Evolutionary conservation across 2,113 vertebrate genomes (phyloP).

Genomic region (Xyrauchen texanus): DNA sequence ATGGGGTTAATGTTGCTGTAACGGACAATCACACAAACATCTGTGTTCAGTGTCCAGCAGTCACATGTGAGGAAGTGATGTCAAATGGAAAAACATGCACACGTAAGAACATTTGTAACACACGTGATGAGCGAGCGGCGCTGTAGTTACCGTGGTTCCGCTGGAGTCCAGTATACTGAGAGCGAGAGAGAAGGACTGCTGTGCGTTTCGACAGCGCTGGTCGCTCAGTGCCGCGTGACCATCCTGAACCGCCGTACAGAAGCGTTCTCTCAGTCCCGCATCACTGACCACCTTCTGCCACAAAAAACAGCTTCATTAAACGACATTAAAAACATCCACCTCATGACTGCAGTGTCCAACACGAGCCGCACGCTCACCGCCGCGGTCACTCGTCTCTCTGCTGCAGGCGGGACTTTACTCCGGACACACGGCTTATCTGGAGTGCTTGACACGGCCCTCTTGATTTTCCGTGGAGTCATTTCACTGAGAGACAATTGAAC

Average conservation of each 20-base stretch:
- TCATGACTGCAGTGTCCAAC: not conserved
- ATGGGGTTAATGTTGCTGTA: too few relatives aligned
- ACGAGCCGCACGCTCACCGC: not conserved
- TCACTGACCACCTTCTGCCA: not conserved
- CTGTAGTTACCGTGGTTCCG: constrained; percentile 70
- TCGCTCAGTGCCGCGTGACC: constrained; percentile 78
- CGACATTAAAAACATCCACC: not conserved
- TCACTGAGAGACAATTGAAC: constrained; percentile 49
- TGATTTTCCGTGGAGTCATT: constrained; percentile 47
- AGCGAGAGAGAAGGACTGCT: constrained; percentile 77
- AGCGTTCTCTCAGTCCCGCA: constrained; percentile 25
- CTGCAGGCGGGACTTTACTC: not conserved
- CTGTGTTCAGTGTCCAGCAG: too few relatives aligned
- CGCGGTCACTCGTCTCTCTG: not conserved
- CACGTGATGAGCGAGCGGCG: too few relatives aligned
- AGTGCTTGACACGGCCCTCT: not conserved
- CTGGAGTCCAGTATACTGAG: constrained; percentile 67
- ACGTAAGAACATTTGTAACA: too few relatives aligned
- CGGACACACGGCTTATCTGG: constrained; percentile 51
- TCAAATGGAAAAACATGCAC: too few relatives aligned
- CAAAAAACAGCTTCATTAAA: not conserved
- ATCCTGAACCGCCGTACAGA: constrained; percentile 74
- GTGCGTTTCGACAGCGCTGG: constrained; percentile 79
- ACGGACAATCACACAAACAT: too few relatives aligned
- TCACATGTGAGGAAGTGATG: too few relatives aligned